A percentile compares a stretch with the other conserved stretches of the same genome.
Conservation (phyloP, 2,797 vertebrate genomes). For the Rhynchotus rufescens region DNA sequence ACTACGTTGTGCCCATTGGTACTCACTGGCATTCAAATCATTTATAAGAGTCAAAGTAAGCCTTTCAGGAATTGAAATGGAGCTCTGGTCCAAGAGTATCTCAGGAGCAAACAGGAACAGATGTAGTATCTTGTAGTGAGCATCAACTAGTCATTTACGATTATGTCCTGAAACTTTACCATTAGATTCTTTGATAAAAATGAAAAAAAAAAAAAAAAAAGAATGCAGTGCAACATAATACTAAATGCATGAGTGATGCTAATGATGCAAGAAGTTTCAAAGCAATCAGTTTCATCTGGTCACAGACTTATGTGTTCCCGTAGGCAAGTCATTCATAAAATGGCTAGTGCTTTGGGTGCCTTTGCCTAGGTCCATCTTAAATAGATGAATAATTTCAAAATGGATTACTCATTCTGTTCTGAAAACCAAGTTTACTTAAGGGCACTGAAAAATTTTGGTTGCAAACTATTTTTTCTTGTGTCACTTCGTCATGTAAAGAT, state of each 20-base stretch:
- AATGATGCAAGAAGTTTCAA: background rate
- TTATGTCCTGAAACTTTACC: background rate
- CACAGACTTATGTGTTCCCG: background rate
- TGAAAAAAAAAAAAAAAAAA: background rate
- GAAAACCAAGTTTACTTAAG: background rate
- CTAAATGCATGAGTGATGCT: background rate
- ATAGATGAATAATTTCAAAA: background rate
- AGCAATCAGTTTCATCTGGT: background rate
- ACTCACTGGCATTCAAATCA: background rate
- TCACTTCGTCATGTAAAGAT: background rate
- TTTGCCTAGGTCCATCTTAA: background rate
- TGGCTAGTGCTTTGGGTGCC: background rate
- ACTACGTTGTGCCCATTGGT: background rate
- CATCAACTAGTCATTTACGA: background rate
- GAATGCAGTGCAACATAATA: background rate
- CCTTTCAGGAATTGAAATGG: background rate
- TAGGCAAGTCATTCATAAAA: background rate
- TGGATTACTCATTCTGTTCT: background rate
- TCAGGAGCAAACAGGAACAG: background rate
- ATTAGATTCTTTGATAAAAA: background rate
- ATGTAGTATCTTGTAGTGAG: background rate
- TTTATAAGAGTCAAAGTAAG: background rate
- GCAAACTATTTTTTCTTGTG: background rate
- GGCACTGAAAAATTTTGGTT: background rate
- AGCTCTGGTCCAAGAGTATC: background rate